Evolutionary conservation across 2,888 invertebrate species (phyloP).

Genomic region (Tanypteryx hageni): DNA sequence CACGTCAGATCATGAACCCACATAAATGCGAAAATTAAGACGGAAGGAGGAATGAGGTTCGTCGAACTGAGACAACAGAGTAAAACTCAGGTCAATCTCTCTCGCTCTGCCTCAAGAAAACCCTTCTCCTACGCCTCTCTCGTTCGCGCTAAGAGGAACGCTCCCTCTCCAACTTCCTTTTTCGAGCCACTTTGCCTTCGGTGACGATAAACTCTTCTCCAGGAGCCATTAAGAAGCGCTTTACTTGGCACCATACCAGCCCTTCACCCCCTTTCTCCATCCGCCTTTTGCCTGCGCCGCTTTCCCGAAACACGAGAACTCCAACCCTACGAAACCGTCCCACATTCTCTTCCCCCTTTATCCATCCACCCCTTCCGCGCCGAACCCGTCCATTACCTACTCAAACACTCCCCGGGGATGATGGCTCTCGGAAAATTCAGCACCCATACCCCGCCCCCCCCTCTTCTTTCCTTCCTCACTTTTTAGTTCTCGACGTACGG

Average conservation of each 20-base stretch:
- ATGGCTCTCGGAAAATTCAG: conserved; percentile 3
- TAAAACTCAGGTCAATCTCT: neutral
- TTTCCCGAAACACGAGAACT: neutral
- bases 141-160: neutral
- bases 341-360: neutral
- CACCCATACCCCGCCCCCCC: neutral
- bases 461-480: neutral
- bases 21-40: neutral
- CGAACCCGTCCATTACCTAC: neutral
- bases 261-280: neutral
- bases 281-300: neutral
- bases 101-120: neutral
- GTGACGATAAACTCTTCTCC: conserved; percentile 23
- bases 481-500: neutral
- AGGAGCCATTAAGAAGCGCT: conserved; percentile 28
- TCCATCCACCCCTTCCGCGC: conserved; percentile 1
- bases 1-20: neutral
- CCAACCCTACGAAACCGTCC: neutral
- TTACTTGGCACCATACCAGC: conserved; percentile 22
- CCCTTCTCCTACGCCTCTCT: neutral
- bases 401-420: conserved; percentile 1
- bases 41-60: neutral
- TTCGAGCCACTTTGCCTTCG: neutral
- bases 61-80: neutral
- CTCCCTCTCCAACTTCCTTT: neutral